A percentile compares a stretch with the other conserved stretches of the same genome.
These are phyloP conservation scores for Philopotamus ludificatus DNA, from an alignment of 1,140 invertebrate genomes.

Conservation along the genomic window DNA sequence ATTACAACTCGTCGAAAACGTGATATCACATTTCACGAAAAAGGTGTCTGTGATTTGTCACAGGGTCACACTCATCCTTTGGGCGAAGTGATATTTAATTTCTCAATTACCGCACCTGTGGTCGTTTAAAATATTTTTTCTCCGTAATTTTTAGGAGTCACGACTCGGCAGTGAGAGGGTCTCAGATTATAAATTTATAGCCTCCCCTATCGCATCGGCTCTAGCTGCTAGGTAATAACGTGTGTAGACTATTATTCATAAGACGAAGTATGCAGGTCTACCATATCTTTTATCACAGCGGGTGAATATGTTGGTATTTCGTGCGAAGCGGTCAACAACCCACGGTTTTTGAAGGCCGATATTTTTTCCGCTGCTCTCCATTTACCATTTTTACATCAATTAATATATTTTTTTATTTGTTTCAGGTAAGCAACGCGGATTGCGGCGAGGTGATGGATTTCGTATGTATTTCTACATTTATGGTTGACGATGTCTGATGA, in stretches of 20 bases:
- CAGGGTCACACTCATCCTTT: too few species aligned
- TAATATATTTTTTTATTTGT: background rate
- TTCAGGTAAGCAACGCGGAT: background rate
- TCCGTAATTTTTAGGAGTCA: background rate
- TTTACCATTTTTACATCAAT: background rate
- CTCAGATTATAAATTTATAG: slow-evolving; percentile 5
- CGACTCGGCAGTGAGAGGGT: background rate
- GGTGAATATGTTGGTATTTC: slow-evolving; percentile 3
- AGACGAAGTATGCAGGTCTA: background rate
- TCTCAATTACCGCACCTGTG: background rate
- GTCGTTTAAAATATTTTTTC: background rate
- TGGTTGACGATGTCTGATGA: background rate
- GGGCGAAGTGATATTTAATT: too few species aligned
- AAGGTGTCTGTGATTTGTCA: too few species aligned
- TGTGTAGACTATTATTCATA: slow-evolving; percentile 6
- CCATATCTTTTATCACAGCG: slow-evolving; percentile 14
- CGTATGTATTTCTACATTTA: too few species aligned
- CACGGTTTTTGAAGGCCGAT: background rate
- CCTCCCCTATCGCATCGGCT: background rate
- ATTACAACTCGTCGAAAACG: too few species aligned
- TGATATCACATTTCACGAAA: background rate
- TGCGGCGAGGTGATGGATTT: too few species aligned
- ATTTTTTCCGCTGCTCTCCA: background rate
- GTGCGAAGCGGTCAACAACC: background rate
- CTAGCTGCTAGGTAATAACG: slow-evolving; percentile 5